Percentiles rank a stretch among this genome's conserved stretches.
phyloP scores from a whole-genome alignment of 2,888 invertebrate species.

The Zhuqinia jingwanae region DNA sequence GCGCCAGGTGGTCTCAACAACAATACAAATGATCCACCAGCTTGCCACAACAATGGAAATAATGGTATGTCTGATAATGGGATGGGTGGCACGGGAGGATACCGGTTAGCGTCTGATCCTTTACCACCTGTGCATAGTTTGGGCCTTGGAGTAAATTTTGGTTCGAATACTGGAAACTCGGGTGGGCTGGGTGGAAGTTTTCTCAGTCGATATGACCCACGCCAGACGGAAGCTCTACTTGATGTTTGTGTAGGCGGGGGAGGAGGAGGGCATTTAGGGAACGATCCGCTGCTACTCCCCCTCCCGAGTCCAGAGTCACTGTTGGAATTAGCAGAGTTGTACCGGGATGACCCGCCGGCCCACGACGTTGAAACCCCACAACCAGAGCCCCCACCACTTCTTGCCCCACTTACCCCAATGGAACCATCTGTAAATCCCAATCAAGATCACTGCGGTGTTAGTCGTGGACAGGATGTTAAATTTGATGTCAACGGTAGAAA shows the following conservation, averaged over 20 bases:
- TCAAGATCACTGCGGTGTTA: conserved; percentile 85
- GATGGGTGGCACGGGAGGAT: conserved; percentile 76
- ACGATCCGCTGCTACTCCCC: conserved; percentile 79
- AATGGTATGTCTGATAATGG: conserved; percentile 81
- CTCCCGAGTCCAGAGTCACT: conserved; percentile 79
- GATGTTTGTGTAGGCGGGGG: conserved; percentile 80
- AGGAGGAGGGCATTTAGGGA: conserved; percentile 84
- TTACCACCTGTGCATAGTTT: conserved; percentile 81
- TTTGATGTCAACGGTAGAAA: conserved; percentile 71
- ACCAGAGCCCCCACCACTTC: conserved; percentile 80
- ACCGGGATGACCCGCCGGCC: conserved; percentile 78
- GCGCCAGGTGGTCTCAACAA: conserved; percentile 82
- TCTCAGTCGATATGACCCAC: conserved; percentile 80
- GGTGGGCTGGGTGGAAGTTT: conserved; percentile 83
- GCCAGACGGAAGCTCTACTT: conserved; percentile 78
- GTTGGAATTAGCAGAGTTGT: conserved; percentile 79
- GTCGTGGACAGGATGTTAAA: conserved; percentile 72
- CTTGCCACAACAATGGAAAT: conserved; percentile 75
- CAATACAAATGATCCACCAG: conserved; percentile 85
- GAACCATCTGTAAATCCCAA: conserved; percentile 87
- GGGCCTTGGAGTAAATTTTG: conserved; percentile 82
- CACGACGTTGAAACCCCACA: conserved; percentile 79
- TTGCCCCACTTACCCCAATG: conserved; percentile 82
- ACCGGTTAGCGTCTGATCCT: conserved; percentile 78
- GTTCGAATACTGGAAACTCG: conserved; percentile 82